phyloP scores from a whole-genome alignment of 2,797 vertebrate genomes.

The Gorsachius magnificus region DNA sequence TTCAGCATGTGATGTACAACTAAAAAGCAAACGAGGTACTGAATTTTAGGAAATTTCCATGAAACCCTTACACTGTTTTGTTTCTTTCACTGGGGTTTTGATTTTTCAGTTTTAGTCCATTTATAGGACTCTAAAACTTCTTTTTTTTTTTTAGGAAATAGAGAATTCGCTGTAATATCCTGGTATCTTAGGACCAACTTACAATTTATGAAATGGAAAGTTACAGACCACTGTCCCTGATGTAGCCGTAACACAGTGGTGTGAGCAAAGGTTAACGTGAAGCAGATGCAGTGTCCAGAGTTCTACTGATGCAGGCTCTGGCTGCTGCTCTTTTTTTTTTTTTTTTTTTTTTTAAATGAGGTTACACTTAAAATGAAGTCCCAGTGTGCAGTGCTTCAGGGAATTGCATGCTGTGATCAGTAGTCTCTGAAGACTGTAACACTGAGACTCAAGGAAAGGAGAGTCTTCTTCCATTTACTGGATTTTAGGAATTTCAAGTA shows the following conservation, averaged over 20 bases:
- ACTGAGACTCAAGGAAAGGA: constrained; percentile 54
- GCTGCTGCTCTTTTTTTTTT: not conserved
- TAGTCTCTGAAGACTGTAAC: constrained; percentile 61
- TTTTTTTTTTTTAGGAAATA: not conserved
- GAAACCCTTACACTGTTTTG: not conserved
- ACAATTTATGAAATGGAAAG: not conserved
- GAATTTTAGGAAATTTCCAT: constrained; percentile 56
- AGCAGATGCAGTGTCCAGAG: not conserved
- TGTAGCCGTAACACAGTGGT: not conserved
- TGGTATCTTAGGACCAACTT: not conserved
- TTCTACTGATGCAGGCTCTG: not conserved
- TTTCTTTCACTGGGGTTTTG: not conserved
- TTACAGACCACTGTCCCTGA: not conserved
- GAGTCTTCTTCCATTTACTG: constrained; percentile 55
- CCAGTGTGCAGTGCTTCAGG: constrained; percentile 40
- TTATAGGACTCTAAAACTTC: not conserved
- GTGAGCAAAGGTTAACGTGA: constrained; percentile 40
- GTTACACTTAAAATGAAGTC: constrained; percentile 55
- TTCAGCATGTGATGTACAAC: constrained; percentile 42
- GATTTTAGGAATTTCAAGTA: constrained; percentile 58
- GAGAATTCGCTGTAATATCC: not conserved
- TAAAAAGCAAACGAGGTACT: constrained; percentile 43
- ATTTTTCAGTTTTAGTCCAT: constrained; percentile 22
- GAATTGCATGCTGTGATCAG: constrained; percentile 67
- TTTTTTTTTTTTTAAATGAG: not conserved